These are phyloP conservation scores for Globicephala melas DNA, from an alignment of 2,113 vertebrate species.

Conservation along the genomic window DNA sequence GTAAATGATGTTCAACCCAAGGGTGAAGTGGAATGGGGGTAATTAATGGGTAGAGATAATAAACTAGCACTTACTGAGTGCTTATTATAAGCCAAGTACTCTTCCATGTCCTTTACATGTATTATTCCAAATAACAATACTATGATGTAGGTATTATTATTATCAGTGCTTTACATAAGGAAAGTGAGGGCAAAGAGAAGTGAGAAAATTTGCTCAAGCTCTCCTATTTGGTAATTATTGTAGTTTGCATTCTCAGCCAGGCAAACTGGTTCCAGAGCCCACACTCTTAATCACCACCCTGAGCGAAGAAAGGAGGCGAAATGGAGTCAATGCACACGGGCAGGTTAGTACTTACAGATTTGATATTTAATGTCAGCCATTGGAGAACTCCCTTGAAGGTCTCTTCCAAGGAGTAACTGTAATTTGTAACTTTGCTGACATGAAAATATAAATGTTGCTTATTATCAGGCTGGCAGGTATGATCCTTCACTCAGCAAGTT, in stretches of 20 bases:
- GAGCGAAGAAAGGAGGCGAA: neutral
- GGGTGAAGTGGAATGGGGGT: constrained; percentile 17
- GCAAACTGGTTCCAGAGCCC: neutral
- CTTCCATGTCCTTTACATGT: neutral
- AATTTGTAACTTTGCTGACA: neutral
- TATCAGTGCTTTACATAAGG: neutral
- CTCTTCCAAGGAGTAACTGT: neutral
- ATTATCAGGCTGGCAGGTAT: neutral
- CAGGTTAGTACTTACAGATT: neutral
- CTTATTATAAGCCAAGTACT: constrained; percentile 16
- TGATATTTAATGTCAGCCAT: neutral
- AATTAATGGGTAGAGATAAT: constrained; percentile 55
- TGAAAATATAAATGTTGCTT: neutral
- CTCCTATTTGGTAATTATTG: neutral
- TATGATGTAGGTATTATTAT: neutral
- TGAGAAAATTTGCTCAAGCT: neutral
- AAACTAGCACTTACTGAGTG: constrained; percentile 36
- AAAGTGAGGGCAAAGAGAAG: neutral
- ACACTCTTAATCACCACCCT: neutral
- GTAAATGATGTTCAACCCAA: constrained; percentile 61
- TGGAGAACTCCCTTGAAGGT: neutral
- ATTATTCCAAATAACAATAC: constrained; percentile 29
- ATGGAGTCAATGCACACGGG: neutral
- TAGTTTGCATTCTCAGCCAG: neutral
- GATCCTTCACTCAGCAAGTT: neutral